Conservation (phyloP, 2,888 invertebrate genomes). For the Gymnocheta viridis region DNA sequence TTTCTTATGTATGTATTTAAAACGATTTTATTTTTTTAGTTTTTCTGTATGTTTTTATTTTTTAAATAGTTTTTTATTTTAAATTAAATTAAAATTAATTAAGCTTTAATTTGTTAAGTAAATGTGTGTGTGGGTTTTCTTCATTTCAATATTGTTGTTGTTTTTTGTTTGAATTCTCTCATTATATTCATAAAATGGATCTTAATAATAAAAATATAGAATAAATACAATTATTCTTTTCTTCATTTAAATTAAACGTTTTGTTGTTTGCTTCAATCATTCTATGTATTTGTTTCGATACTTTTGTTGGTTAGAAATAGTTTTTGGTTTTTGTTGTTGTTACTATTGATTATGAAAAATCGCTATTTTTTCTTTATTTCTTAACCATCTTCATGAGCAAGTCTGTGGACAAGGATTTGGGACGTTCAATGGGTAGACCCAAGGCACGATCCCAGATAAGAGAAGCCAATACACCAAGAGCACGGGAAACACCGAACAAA, state of each 20-base stretch:
- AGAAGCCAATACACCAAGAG: constrained; percentile 90
- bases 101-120: constrained; percentile 70
- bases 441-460: constrained; percentile 92
- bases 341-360: constrained; percentile 35
- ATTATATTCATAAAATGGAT: constrained; percentile 49
- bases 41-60: constrained; percentile 45
- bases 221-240: constrained; percentile 23
- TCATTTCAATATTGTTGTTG: constrained; percentile 26
- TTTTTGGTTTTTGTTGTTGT: constrained; percentile 63
- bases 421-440: constrained; percentile 92
- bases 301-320: constrained; percentile 63
- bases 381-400: constrained; percentile 82
- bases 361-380: constrained; percentile 78
- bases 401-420: constrained; percentile 89
- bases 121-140: constrained; percentile 49
- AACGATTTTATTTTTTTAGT: constrained; percentile 23
- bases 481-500: constrained; percentile 93
- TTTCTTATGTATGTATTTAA: constrained; percentile 3
- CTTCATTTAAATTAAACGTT: constrained; percentile 20
- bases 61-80: constrained; percentile 62
- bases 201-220: constrained; percentile 49
- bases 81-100: constrained; percentile 70
- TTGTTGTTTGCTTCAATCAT: constrained; percentile 22
- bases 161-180: constrained; percentile 44
- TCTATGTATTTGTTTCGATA: constrained; percentile 38